Evolutionary conservation across 2,113 vertebrate genomes (phyloP), one percentile per base, ranked within the genome.

Genomic region (Phalacrocorax pelagicus): DNA sequence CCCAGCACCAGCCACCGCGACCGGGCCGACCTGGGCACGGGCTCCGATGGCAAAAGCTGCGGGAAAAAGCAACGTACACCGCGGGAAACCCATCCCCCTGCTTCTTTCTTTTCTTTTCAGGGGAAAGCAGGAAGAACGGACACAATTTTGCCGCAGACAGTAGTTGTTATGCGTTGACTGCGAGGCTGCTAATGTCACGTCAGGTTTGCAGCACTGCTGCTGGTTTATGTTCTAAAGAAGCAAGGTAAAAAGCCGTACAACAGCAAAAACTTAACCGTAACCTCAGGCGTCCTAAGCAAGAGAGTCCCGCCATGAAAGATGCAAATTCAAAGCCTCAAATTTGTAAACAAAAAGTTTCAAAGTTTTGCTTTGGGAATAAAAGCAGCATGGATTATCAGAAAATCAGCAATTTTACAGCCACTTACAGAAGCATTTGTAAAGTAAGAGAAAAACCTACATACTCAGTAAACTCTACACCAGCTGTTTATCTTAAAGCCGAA

Each of bases 51-150:
- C 13, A 20, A n/a, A 54, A 23, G 24, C 55, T 19, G 18, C 16
- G 1, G 40, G 63, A 8, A 23, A 40, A 61, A 26, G 30, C 26
- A 27, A 32, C 1, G 1, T 5, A 13, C 27, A 3, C 3, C 32
- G 8, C 2, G 15, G 19, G 49, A 79, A 59, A 32, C 17, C 1
- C 3, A 8, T 19, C 34, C 30, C 19, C 15, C 1, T 5, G 8
- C 12, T 12, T 22, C 38, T n/a, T 27, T 20, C 20, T 51, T 27
- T 6, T 14, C 5, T 55, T 54, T 40, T 49, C 18, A 2, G 24
- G 44, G 19, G 20, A 32, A 47, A 77, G 34, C 38, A 61, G 23
- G 46, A 23, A 38, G 46, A 55, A 30, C 1, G 3, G 40, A 18
- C 22, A 9, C 22, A 11, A 15, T 27, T 70, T 19, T 24, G 17